Base-by-base conservation (phyloP, 2,888 invertebrate genomes). In the Acheta domesticus region DNA sequence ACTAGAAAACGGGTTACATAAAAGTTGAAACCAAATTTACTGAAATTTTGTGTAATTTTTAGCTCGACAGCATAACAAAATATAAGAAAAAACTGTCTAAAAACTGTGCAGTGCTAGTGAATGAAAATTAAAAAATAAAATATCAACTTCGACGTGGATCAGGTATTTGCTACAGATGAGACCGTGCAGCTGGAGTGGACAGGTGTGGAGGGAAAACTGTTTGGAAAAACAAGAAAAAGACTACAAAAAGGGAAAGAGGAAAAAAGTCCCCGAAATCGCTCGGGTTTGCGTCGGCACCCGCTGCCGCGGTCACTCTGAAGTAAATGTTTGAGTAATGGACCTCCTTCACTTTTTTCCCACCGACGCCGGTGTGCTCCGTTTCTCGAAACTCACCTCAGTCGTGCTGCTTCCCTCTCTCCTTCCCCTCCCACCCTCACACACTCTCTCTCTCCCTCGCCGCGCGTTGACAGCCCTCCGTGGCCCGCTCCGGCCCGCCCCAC, bases 301-400 rank as follows among this genome's bases (percentile, higher is more conserved):
- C 16, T 8, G n/a, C 14, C 62, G 62, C 62, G 14, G n/a, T n/a
- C 62, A n/a, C 62, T 62, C 62, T n/a, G 62, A 62, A 62, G 14
- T 12, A 62, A 62, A 62, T 62, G n/a, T 62, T 62, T 62, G 62
- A 62, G 62, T 62, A 62, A 62, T 62, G 62, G 62, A 62, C 62
- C n/a, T 62, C n/a, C 62, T 62, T 62, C 62, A 19, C 62, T 62
- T 62, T 62, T 16, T 62, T 62, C n/a, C 62, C 62, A 8, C 8
- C 36, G 36, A 36, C 8, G 36, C 5, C 8, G 36, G 36, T 36
- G 36, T 36, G 36, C 36, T 36, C 36, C 8, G 36, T 36, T 36
- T 36, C 36, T 36, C 8, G 36, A 36, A 36, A 36, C 36, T 36
- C 36, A 36, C 36, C 36, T 36, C 36, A 36, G 36, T 36, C 36